phyloP scores from a whole-genome alignment of 1,140 invertebrate species.

The Sitobion miscanthi region DNA sequence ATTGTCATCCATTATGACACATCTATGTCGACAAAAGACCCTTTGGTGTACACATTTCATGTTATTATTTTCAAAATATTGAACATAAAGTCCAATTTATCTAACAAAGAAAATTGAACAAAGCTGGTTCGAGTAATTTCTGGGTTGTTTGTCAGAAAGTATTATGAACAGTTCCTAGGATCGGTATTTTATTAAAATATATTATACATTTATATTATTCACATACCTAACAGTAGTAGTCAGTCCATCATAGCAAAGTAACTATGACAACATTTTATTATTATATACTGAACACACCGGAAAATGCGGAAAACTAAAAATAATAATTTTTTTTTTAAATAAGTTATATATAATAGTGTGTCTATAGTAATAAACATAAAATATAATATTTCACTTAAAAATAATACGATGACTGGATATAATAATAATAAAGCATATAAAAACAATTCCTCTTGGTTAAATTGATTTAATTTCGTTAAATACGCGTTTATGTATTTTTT shows the following conservation, averaged over 20 bases:
- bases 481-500: neutral
- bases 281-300: neutral
- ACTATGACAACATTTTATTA: neutral
- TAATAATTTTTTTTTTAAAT: neutral
- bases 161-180: neutral
- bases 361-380: neutral
- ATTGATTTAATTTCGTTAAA: neutral
- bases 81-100: neutral
- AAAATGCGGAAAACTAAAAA: neutral
- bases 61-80: neutral
- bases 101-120: neutral
- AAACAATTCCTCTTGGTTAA: neutral
- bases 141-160: slow-evolving; percentile 9
- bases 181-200: neutral
- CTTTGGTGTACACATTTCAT: neutral
- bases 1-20: no score
- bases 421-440: neutral
- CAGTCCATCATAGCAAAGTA: neutral
- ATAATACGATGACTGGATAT: neutral
- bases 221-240: neutral
- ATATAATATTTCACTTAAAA: neutral
- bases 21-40: neutral
- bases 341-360: neutral
- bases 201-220: neutral
- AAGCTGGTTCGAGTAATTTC: neutral